A percentile compares a stretch with the other conserved stretches of the same genome.
Evolutionary conservation across 2,797 vertebrate genomes (phyloP).

Genomic region (Gambusia yucatana): DNA sequence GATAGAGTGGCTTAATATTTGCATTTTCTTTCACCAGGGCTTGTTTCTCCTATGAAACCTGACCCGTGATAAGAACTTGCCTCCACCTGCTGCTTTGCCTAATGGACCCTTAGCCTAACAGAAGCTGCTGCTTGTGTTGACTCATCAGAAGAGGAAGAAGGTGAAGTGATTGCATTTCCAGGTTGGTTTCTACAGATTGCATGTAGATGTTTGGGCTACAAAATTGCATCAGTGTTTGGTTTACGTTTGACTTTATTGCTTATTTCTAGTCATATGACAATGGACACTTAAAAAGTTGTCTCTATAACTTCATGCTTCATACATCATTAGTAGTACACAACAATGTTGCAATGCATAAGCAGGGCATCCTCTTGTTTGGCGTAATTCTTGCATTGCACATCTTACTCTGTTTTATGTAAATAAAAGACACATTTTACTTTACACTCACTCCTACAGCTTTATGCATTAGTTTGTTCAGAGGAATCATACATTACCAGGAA

Average conservation of each 20-base stretch:
- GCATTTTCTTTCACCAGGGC: background rate
- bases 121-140: background rate
- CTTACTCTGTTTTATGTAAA: background rate
- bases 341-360: background rate
- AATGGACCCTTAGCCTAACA: slow-evolving; percentile 8
- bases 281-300: background rate
- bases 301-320: background rate
- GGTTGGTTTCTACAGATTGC: slow-evolving; percentile 4
- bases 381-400: background rate
- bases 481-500: background rate
- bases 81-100: slow-evolving; percentile 7
- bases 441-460: background rate
- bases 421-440: background rate
- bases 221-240: too few relatives aligned
- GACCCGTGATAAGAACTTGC: slow-evolving; percentile 15
- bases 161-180: slow-evolving; percentile 1
- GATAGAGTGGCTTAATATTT: background rate
- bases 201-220: background rate
- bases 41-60: slow-evolving; percentile 5
- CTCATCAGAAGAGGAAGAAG: slow-evolving; percentile 7
- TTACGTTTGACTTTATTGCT: background rate
- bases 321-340: background rate
- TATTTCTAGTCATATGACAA: background rate
- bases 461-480: background rate
- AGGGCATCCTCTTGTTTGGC: background rate